phyloP scores from a whole-genome alignment of 2,797 vertebrate species.

The Lacerta viridis region DNA sequence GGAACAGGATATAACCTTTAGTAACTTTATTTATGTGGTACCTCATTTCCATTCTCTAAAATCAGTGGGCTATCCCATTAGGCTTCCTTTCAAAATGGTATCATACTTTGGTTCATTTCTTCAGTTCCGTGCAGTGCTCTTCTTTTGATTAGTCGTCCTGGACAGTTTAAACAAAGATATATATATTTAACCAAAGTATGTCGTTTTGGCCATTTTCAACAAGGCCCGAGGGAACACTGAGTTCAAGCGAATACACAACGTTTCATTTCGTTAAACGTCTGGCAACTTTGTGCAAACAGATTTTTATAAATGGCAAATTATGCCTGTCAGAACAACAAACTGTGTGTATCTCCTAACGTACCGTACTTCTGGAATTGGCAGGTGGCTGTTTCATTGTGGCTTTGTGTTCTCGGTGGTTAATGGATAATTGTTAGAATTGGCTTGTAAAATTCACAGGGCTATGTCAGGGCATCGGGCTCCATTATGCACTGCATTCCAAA shows the following conservation, averaged over 20 bases:
- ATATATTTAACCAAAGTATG: neutral
- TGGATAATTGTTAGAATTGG: neutral
- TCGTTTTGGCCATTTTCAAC: conserved; percentile 49
- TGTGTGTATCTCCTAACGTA: conserved; percentile 42
- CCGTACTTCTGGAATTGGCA: conserved; percentile 37
- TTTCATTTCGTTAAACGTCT: conserved; percentile 66
- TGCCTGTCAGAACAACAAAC: conserved; percentile 52
- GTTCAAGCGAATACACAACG: conserved; percentile 75
- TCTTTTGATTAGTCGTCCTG: conserved; percentile 42
- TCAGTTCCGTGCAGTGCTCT: conserved; percentile 32
- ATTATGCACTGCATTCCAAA: neutral
- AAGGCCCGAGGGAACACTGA: conserved; percentile 71
- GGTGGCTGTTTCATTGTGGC: neutral
- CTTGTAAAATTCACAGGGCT: neutral
- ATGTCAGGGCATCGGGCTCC: neutral
- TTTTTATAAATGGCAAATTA: conserved; percentile 58
- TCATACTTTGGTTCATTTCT: neutral
- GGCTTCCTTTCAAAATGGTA: conserved; percentile 16
- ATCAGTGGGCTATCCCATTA: neutral
- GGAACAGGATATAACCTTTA: neutral
- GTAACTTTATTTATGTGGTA: neutral
- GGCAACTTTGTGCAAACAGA: conserved; percentile 58
- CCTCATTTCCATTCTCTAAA: conserved; percentile 14
- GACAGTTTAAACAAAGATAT: conserved; percentile 48
- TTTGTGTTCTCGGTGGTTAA: neutral